Percentiles rank a stretch among this genome's conserved stretches.
phyloP scores from a whole-genome alignment of 1,140 invertebrate species.

The Trichomalopsis sarcophagae region DNA sequence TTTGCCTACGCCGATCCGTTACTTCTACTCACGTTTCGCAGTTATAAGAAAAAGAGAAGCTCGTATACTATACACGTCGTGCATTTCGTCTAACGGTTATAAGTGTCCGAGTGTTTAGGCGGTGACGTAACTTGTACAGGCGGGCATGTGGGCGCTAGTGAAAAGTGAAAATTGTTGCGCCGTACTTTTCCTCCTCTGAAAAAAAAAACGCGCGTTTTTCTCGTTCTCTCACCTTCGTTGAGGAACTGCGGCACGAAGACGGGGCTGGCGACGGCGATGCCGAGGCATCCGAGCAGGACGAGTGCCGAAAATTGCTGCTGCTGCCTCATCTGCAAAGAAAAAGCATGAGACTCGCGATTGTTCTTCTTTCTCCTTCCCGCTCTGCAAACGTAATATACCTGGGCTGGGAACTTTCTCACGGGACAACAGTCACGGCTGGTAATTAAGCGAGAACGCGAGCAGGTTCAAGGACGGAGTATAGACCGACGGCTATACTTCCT shows the following conservation, averaged over 20 bases:
- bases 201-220: too few relatives aligned
- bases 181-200: too few relatives aligned
- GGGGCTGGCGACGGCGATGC: slow-evolving; percentile 63
- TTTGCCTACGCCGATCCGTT: background rate
- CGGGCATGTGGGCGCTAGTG: background rate
- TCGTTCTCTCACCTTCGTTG: slow-evolving; percentile 64
- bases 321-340: slow-evolving; percentile 68
- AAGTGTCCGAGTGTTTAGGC: background rate
- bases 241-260: slow-evolving; percentile 69
- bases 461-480: background rate
- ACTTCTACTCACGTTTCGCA: slow-evolving; percentile 13
- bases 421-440: slow-evolving; percentile 17
- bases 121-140: too few relatives aligned
- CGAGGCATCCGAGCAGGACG: slow-evolving; percentile 59
- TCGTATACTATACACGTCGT: background rate
- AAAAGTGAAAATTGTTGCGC: background rate
- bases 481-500: background rate
- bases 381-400: background rate
- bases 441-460: background rate
- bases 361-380: background rate
- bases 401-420: slow-evolving; percentile 61
- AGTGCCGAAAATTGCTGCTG: slow-evolving; percentile 58
- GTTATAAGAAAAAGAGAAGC: slow-evolving; percentile 21
- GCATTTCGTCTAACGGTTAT: slow-evolving; percentile 26
- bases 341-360: background rate